Conservation (phyloP, 2,797 vertebrate species). For the Lophius americanus region DNA sequence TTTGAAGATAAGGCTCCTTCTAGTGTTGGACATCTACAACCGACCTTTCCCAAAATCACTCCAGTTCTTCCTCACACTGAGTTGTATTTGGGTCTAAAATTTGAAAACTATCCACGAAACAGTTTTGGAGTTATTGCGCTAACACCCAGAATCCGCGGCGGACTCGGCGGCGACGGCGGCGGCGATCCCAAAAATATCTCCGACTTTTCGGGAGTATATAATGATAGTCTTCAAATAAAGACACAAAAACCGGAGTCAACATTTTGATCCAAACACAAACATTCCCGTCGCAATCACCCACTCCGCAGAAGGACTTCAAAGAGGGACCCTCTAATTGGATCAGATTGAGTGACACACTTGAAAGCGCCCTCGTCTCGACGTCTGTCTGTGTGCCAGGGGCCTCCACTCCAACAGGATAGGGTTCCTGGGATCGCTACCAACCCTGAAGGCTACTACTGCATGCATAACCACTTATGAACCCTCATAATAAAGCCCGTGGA, state of each 20-base stretch:
- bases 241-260: not conserved
- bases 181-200: too few relatives aligned
- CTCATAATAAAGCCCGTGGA: slow-evolving; percentile 60
- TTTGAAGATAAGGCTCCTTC: too few relatives aligned
- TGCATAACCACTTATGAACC: slow-evolving; percentile 70
- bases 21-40: too few relatives aligned
- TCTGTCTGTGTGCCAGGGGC: slow-evolving; percentile 38
- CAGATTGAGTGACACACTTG: slow-evolving; percentile 51
- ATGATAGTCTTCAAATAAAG: slow-evolving; percentile 5
- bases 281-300: not conserved
- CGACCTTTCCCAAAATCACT: too few relatives aligned
- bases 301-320: slow-evolving; percentile 53
- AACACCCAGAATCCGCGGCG: too few relatives aligned
- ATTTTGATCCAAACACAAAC: not conserved
- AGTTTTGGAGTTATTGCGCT: too few relatives aligned
- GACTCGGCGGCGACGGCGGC: too few relatives aligned
- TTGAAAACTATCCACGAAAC: too few relatives aligned
- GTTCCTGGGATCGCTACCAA: slow-evolving; percentile 56
- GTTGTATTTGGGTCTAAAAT: too few relatives aligned
- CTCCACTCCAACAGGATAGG: slow-evolving; percentile 38
- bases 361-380: slow-evolving; percentile 25
- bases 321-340: slow-evolving; percentile 59
- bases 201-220: too few relatives aligned
- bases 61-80: too few relatives aligned
- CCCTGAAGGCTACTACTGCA: slow-evolving; percentile 61